Percentiles rank a stretch among this genome's conserved stretches.
Conservation (phyloP, 2,113 vertebrate species). For the Halcyon senegalensis region DNA sequence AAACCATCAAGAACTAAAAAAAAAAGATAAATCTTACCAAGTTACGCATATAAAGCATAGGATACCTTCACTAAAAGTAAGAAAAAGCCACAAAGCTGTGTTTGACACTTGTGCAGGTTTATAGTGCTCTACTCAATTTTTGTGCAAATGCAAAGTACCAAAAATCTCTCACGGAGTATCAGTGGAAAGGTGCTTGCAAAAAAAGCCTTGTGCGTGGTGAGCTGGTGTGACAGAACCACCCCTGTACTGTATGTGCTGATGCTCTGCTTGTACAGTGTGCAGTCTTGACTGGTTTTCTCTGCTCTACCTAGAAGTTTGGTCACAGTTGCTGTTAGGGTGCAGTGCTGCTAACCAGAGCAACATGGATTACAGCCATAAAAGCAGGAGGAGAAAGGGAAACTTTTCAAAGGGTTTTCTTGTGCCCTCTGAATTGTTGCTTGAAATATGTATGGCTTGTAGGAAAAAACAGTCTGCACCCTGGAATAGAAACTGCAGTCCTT, state of each 20-base stretch:
- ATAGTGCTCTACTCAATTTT: not conserved
- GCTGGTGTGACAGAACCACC: not conserved
- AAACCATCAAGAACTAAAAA: not conserved
- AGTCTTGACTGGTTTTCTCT: not conserved
- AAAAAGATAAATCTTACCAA: not conserved
- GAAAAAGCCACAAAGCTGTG: not conserved
- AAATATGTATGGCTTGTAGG: not conserved
- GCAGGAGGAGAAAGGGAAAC: not conserved
- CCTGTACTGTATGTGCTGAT: not conserved
- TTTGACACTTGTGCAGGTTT: not conserved
- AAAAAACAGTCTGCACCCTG: not conserved
- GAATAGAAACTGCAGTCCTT: not conserved
- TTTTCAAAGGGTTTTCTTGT: not conserved
- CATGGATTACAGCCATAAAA: not conserved
- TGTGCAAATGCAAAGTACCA: not conserved
- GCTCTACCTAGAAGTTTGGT: not conserved
- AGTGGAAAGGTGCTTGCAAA: not conserved
- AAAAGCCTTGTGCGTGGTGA: not conserved
- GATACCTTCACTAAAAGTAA: not conserved
- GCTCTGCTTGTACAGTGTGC: not conserved
- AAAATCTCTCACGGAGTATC: not conserved
- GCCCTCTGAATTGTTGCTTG: not conserved
- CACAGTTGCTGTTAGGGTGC: not conserved
- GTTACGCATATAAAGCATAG: not conserved
- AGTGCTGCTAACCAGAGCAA: not conserved